phyloP scores from a whole-genome alignment of 2,888 invertebrate species.

The Oscheius sp. region DNA sequence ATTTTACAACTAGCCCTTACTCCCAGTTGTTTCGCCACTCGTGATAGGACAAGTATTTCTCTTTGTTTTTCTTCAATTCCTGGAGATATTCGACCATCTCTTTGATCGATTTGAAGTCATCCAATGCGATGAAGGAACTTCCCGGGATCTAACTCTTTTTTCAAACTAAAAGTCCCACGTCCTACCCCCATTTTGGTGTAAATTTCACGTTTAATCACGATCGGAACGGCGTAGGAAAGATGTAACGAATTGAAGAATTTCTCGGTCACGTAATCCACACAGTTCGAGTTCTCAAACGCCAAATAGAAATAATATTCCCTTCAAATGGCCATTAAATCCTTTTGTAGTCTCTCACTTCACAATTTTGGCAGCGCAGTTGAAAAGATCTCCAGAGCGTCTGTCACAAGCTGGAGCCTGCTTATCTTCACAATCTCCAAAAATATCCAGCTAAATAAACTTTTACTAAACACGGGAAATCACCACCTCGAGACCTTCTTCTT shows the following conservation, averaged over 20 bases:
- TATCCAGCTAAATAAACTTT: slow-evolving; percentile 27
- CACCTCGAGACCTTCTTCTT: background rate
- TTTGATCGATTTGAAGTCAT: slow-evolving; percentile 37
- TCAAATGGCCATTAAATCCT: background rate
- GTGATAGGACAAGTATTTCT: slow-evolving; percentile 41
- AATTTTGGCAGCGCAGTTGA: slow-evolving; percentile 26
- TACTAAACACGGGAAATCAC: background rate
- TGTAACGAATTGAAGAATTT: slow-evolving; percentile 36
- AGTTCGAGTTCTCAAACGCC: slow-evolving; percentile 17
- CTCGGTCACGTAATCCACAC: slow-evolving; percentile 23
- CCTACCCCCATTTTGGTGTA: slow-evolving; percentile 37
- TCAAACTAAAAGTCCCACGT: no score
- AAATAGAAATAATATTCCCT: slow-evolving; percentile 24
- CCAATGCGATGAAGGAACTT: slow-evolving; percentile 44
- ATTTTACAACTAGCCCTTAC: slow-evolving; percentile 16
- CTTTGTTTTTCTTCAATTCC: slow-evolving; percentile 35
- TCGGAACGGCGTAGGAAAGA: slow-evolving; percentile 40
- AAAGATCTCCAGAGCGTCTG: slow-evolving; percentile 15
- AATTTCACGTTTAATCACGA: slow-evolving; percentile 41
- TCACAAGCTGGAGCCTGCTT: slow-evolving; percentile 30
- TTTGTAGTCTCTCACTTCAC: slow-evolving; percentile 24
- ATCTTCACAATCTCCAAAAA: slow-evolving; percentile 33
- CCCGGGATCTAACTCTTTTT: slow-evolving; percentile 46
- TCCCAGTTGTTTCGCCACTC: slow-evolving; percentile 44
- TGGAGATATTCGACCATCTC: slow-evolving; percentile 39